Conservation (phyloP, 2,797 vertebrate genomes). For the Paguma larvata region DNA sequence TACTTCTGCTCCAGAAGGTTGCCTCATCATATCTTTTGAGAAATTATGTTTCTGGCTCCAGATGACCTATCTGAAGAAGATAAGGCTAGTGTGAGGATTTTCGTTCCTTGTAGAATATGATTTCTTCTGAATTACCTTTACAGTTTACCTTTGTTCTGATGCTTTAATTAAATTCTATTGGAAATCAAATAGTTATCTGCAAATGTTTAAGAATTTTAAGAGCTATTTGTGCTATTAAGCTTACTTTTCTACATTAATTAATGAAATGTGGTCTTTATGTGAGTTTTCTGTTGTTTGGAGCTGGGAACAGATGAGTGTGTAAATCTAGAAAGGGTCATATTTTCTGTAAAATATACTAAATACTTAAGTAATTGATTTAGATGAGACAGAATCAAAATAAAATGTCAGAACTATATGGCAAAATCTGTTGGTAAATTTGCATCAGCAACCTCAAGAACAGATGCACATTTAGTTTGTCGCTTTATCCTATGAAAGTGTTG, state of each 20-base stretch:
- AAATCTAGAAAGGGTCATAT: background rate
- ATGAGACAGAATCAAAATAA: constrained; percentile 19
- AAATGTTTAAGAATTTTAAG: background rate
- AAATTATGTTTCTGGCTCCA: constrained; percentile 5
- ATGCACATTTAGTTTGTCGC: background rate
- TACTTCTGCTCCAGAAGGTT: background rate
- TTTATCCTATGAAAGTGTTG: background rate
- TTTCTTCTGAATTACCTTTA: background rate
- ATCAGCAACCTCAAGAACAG: background rate
- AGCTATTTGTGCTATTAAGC: background rate
- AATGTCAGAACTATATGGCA: background rate
- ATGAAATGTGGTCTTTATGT: background rate
- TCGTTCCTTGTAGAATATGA: background rate
- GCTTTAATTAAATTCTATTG: background rate
- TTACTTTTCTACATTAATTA: background rate
- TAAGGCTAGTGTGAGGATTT: background rate
- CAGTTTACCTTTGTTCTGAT: background rate
- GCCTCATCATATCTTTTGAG: background rate
- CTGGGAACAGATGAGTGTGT: background rate
- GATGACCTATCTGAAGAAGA: background rate
- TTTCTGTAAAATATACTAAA: background rate
- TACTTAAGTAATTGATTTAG: background rate
- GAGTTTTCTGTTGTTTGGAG: background rate
- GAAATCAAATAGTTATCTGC: background rate
- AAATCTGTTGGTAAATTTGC: background rate